Base-by-base conservation (phyloP, 2,797 vertebrate genomes). In the Argyrosomus regius region DNA sequence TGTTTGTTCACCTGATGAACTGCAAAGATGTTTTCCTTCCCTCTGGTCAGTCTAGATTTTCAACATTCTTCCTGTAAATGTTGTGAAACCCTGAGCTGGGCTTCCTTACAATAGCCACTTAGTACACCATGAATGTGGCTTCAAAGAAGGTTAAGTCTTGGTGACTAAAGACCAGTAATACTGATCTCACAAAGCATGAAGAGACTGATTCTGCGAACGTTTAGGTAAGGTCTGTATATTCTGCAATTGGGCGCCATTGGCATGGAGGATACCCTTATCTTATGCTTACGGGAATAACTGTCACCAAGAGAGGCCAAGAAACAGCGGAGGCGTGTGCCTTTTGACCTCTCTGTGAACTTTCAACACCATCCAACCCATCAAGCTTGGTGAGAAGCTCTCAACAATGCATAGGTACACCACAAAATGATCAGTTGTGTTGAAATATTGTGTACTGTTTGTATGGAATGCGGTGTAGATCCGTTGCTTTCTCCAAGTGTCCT, bases 291-390 rank as follows among this genome's bases (percentile, higher is more conserved):
- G 12, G 3, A 41, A 4, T 69, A 18, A 28, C 41, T 49, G 59
- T 65, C 68, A 66, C 35, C 2, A 2, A 3, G 28, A 54, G 49
- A 62, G 26, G 54, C 41, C 2, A 48, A 46, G 9, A 70, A 22
- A 26, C 46, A 65, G 31, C 14, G 6, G 58, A 60, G 22, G 39
- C 14, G 24, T 52, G 39, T 3, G 2, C 20, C 45, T 17, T 58
- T 75, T 70, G 66, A 78, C 56, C 52, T 75, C 48, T 56, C 12
- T 31, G 14, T 39, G 16, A 6, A 31, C 53, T 45, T 71, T 70
- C 35, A 52, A 67, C 20, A 46, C 39, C 41, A 52, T 61, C 66
- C 53, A 64, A 50, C 61, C 31, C 24, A 28, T 78, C 56, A 39
- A 57, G 24, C 54, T 49, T 41, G 53, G 53, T 2, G 0, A 58